Percentiles rank a stretch among this genome's conserved stretches.
These are phyloP conservation scores for Neodiprion lecontei DNA, from an alignment of 1,140 invertebrate genomes.

Conservation along the genomic window DNA sequence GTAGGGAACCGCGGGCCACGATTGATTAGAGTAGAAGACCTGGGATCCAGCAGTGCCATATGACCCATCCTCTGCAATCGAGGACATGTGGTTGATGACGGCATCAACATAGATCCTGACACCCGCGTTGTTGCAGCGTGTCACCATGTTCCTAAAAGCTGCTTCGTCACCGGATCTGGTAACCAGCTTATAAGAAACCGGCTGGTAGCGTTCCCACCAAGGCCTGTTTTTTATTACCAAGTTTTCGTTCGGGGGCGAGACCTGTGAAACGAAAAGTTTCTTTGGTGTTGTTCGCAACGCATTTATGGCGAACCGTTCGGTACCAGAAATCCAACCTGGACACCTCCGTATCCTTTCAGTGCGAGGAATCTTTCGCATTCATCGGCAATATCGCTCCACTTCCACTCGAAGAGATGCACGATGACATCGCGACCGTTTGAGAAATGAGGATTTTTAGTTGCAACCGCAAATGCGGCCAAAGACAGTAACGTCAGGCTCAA, in stretches of 20 bases:
- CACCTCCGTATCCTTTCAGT: conserved; percentile 71
- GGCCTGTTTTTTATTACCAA: conserved; percentile 59
- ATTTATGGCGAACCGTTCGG: neutral
- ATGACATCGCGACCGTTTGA: conserved; percentile 45
- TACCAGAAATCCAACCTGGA: conserved; percentile 68
- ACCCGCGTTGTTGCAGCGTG: conserved; percentile 74
- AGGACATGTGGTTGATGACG: conserved; percentile 82
- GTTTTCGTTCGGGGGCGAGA: conserved; percentile 68
- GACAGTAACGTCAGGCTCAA: neutral
- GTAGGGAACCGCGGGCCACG: conserved; percentile 70
- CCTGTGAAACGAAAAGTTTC: conserved; percentile 40
- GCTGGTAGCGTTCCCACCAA: conserved; percentile 75
- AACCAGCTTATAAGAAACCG: conserved; percentile 71
- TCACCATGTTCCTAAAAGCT: conserved; percentile 75
- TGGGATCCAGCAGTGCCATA: conserved; percentile 67
- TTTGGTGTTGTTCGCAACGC: neutral
- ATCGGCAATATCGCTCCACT: conserved; percentile 68
- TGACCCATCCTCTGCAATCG: conserved; percentile 51
- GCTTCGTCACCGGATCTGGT: conserved; percentile 70
- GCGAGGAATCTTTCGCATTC: conserved; percentile 73
- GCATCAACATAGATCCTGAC: conserved; percentile 79
- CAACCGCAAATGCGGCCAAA: conserved; percentile 2
- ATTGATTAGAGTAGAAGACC: conserved; percentile 56
- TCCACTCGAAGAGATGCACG: conserved; percentile 73
- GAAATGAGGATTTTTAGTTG: conserved; percentile 36